A percentile compares a stretch with the other conserved stretches of the same genome.
phyloP scores from a whole-genome alignment of 2,113 vertebrate species.

The Tonatia bakeri region DNA sequence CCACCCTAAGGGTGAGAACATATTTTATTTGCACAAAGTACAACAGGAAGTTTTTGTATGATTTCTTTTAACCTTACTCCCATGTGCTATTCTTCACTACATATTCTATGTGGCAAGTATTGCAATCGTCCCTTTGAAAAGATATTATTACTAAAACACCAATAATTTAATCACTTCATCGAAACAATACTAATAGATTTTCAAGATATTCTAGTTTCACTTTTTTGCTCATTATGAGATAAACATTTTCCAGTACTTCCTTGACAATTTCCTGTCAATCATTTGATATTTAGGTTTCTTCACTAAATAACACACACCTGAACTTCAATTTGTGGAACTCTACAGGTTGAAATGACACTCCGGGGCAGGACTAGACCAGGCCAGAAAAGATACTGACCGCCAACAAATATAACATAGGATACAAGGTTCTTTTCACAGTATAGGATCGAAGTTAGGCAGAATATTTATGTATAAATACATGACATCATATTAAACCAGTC shows the following conservation, averaged over 20 bases:
- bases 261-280: not conserved
- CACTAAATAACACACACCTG: not conserved
- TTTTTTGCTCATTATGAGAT: not conserved
- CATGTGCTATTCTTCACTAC: not conserved
- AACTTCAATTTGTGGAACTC: not conserved
- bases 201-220: not conserved
- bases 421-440: not conserved
- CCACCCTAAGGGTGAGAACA: not conserved
- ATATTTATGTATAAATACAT: conserved; percentile 26
- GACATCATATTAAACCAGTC: conserved; percentile 25
- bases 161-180: not conserved
- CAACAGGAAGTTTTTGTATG: not conserved
- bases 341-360: not conserved
- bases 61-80: not conserved
- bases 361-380: not conserved
- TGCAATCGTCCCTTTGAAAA: not conserved
- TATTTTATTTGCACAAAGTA: not conserved
- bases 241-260: not conserved
- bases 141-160: not conserved
- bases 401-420: not conserved
- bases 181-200: not conserved
- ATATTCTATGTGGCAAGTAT: not conserved
- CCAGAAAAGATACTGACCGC: not conserved
- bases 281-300: not conserved
- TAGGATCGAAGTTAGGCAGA: not conserved